Base-by-base conservation (phyloP, 1,140 invertebrate genomes). In the Tribolium castaneum region DNA sequence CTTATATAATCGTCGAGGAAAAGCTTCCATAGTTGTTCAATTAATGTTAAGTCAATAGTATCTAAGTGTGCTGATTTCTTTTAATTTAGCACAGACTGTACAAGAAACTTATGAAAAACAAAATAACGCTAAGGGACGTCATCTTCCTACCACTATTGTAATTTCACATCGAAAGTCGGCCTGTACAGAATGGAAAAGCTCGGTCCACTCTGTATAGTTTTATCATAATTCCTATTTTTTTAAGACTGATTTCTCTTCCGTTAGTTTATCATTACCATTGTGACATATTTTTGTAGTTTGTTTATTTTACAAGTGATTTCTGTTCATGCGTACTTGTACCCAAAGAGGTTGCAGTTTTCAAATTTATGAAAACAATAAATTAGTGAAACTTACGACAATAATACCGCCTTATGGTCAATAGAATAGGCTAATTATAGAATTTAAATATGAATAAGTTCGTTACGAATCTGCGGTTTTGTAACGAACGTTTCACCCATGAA, bases 301-400 rank as follows among this genome's bases (percentile, higher is more conserved):
- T 30, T 30, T 30, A 30, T 1, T 30, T 30, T 30, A 5, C 25
- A 30, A 30, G 25, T 66, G 25, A 66, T 39, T 66, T n/a, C 45
- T 25, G 9, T 22, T 25, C 5, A 59, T 66, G 25, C 16, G n/a
- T n/a, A n/a, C n/a, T n/a, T 54, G 19, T 62, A 62, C 56, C 56
- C 56, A 66, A 13, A 34, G 59, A 66, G 59, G 59, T 66, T 66
- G 59, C 25, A 66, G 59, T 66, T 66, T 66, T 66, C 59, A 35
- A 13, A 30, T 66, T n/a, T 25, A 35, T 39, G 59, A 66, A 66
- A 73, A 54, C 52, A 73, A 73, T 73, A 73, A 54, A 49, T 56
- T 75, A 75, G 72, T 75, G 72, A 75, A 75, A 75, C 72, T 39
- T 39, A 75, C 72, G 72, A 75, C 72, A 75, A 75, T 75, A 75